Conservation (phyloP, 2,113 vertebrate species). For the Bathybates hornii region DNA sequence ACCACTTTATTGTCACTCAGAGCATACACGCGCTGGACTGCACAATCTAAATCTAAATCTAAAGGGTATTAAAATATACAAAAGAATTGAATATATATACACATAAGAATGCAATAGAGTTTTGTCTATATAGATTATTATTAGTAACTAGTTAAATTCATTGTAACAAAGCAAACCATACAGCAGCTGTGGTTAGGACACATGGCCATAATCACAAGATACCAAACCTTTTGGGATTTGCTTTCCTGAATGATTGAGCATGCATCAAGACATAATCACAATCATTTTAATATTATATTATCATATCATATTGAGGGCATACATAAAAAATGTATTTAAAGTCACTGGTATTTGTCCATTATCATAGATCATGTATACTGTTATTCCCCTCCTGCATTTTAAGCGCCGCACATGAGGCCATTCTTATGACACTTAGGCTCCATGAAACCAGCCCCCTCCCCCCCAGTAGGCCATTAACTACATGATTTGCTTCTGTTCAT, state of each 20-base stretch:
- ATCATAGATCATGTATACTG: background rate
- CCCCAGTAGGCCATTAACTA: background rate
- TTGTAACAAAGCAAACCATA: background rate
- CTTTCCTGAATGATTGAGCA: background rate
- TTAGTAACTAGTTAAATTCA: background rate
- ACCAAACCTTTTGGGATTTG: background rate
- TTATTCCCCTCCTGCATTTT: background rate
- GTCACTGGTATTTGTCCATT: background rate
- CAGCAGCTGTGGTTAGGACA: background rate
- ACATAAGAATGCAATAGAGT: background rate
- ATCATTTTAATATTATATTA: background rate
- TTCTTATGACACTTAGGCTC: background rate
- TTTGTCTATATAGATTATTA: background rate
- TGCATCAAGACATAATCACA: background rate
- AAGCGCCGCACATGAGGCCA: background rate
- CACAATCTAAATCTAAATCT: background rate
- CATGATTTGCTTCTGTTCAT: background rate
- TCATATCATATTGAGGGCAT: background rate
- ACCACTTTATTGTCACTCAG: background rate
- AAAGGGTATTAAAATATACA: background rate
- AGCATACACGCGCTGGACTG: rapidly evolving
- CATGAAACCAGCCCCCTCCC: background rate
- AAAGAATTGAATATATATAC: background rate
- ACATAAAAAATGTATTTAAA: rapidly evolving
- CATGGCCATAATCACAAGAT: background rate